A percentile compares a stretch with the other conserved stretches of the same genome.
phyloP scores from a whole-genome alignment of 2,113 vertebrate genomes.

The Corynorhinus townsendii region DNA sequence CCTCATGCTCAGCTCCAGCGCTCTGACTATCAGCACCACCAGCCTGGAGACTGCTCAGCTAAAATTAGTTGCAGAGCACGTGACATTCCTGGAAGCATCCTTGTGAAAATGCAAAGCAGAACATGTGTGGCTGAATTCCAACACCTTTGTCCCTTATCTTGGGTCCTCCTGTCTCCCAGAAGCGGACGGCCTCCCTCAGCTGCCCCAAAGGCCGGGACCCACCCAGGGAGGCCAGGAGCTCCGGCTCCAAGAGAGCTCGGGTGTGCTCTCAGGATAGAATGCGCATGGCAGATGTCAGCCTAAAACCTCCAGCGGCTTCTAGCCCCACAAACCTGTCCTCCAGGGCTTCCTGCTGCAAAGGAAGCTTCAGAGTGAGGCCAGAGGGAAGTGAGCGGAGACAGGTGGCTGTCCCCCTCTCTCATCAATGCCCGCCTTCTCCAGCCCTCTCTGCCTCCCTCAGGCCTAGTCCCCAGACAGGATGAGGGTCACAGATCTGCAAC shows the following conservation, averaged over 20 bases:
- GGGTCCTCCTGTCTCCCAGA: neutral
- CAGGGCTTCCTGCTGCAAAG: too few relatives aligned
- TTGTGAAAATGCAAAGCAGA: neutral
- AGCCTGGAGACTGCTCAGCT: neutral
- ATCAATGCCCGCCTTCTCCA: neutral
- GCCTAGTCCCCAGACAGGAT: neutral
- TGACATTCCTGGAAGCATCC: slow-evolving; percentile 64
- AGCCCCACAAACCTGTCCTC: too few relatives aligned
- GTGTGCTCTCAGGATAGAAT: neutral
- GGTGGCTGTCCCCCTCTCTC: neutral
- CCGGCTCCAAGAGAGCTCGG: neutral
- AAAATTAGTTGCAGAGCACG: slow-evolving; percentile 21
- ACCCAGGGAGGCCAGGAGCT: neutral
- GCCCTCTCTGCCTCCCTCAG: neutral
- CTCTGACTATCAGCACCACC: slow-evolving; percentile 17
- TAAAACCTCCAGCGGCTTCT: neutral
- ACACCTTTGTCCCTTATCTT: rapidly evolving
- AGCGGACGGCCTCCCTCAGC: neutral
- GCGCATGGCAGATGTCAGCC: neutral
- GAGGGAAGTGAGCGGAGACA: too few relatives aligned
- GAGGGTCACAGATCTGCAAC: neutral
- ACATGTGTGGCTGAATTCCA: neutral
- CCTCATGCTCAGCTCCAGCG: neutral
- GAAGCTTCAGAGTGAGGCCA: neutral
- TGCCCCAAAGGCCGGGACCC: neutral